Percentiles rank a stretch among this genome's conserved stretches.
These are phyloP conservation scores for Brachirus orientalis DNA, from an alignment of 2,113 vertebrate genomes.

Conservation along the genomic window DNA sequence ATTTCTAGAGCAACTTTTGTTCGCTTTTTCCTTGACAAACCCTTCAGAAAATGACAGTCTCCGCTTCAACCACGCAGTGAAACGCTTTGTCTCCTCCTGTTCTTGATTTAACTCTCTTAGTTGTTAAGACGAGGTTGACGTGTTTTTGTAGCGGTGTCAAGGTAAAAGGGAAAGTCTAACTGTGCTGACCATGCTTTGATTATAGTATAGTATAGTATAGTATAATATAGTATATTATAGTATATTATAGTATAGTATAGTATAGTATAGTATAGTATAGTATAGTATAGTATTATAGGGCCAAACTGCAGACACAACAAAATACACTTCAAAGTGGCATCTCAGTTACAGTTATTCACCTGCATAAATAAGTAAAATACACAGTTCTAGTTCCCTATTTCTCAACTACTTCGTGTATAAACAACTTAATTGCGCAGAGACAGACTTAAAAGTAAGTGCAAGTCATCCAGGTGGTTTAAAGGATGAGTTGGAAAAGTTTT, in stretches of 20 bases:
- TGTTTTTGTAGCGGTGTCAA: slow-evolving; percentile 12
- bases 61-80: slow-evolving; percentile 3
- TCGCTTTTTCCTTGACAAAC: background rate
- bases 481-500: slow-evolving; percentile 20
- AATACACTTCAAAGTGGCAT: background rate
- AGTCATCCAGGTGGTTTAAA: no score
- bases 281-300: no score
- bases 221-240: no score
- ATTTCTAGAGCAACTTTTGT: background rate
- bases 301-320: slow-evolving; percentile 6
- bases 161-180: background rate
- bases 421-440: no score
- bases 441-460: no score
- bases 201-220: no score
- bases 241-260: no score
- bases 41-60: background rate
- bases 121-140: background rate
- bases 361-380: no score
- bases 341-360: no score
- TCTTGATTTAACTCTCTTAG: background rate
- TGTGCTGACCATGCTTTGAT: slow-evolving; percentile 6
- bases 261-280: no score
- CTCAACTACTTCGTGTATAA: no score
- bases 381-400: no score
- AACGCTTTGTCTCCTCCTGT: background rate